A percentile compares a stretch with the other conserved stretches of the same genome.
Conservation (phyloP, 1,140 invertebrate genomes). For the Ceratoteleas bidentatus region DNA sequence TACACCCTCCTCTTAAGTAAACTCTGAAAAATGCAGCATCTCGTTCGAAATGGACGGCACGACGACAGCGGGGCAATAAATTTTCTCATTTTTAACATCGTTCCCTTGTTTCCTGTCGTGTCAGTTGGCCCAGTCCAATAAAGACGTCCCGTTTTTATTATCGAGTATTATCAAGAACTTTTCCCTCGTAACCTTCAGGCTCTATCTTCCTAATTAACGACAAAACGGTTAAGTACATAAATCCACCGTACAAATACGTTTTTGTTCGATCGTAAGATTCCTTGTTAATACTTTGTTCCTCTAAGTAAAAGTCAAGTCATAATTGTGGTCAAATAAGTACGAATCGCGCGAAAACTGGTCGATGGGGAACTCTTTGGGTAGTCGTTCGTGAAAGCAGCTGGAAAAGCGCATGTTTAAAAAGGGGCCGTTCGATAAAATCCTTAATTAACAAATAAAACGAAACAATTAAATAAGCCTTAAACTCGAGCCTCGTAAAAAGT, state of each 20-base stretch:
- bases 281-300: slow-evolving; percentile 23
- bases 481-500: too few species aligned
- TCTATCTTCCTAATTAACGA: too few species aligned
- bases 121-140: slow-evolving; percentile 49
- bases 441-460: too few species aligned
- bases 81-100: slow-evolving; percentile 73
- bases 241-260: not conserved
- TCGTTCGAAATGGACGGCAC: slow-evolving; percentile 9
- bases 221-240: slow-evolving; percentile 20
- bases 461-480: too few species aligned
- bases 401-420: too few species aligned
- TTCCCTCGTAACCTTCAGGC: too few species aligned
- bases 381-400: too few species aligned
- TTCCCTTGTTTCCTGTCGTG: too few species aligned
- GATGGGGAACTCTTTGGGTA: not conserved
- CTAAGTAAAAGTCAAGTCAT: slow-evolving; percentile 56
- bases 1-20: too few species aligned
- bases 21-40: too few species aligned
- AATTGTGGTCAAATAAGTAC: slow-evolving; percentile 18
- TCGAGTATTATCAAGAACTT: slow-evolving; percentile 42
- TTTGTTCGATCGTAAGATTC: not conserved
- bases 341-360: slow-evolving; percentile 1
- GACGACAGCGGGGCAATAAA: slow-evolving; percentile 70
- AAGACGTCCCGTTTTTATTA: slow-evolving; percentile 34
- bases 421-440: too few species aligned